These are phyloP conservation scores for Miltochrista miniata DNA, from an alignment of 2,888 invertebrate species.

Conservation along the genomic window DNA sequence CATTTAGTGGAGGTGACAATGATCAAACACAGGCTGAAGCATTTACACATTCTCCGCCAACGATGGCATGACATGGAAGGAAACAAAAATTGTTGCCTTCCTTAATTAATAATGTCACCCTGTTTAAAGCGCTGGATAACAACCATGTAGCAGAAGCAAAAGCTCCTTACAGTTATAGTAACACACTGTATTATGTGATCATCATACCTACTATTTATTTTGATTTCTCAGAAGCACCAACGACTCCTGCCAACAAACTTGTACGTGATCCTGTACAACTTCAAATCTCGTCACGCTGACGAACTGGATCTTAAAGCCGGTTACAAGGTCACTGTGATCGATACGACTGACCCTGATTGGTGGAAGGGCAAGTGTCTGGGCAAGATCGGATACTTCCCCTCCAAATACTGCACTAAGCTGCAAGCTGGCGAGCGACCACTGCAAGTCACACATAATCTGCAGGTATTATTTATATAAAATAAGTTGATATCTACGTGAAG, in stretches of 20 bases:
- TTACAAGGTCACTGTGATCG: slow-evolving; percentile 95
- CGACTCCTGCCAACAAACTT: slow-evolving; percentile 94
- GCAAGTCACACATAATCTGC: slow-evolving; percentile 88
- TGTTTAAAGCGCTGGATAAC: too few relatives aligned
- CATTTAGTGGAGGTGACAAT: too few relatives aligned
- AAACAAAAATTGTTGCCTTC: too few relatives aligned
- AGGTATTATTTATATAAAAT: slow-evolving; percentile 55
- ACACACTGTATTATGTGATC: too few relatives aligned
- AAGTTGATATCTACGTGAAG: too few relatives aligned
- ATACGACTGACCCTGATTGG: slow-evolving; percentile 97
- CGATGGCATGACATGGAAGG: too few relatives aligned
- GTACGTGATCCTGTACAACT: slow-evolving; percentile 97
- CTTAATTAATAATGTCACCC: too few relatives aligned
- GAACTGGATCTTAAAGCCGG: slow-evolving; percentile 97
- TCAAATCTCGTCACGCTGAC: slow-evolving; percentile 96
- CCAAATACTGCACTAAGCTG: slow-evolving; percentile 95
- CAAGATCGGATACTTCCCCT: slow-evolving; percentile 96
- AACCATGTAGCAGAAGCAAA: too few relatives aligned
- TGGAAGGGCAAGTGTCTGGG: slow-evolving; percentile 98
- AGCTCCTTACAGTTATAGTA: too few relatives aligned
- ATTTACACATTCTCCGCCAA: too few relatives aligned
- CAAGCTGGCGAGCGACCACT: slow-evolving; percentile 95
- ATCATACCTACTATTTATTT: not conserved
- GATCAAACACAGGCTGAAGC: too few relatives aligned
- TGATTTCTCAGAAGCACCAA: slow-evolving; percentile 87